Evolutionary conservation across 1,140 invertebrate genomes (phyloP).

Genomic region (Euglossa dilemma): DNA sequence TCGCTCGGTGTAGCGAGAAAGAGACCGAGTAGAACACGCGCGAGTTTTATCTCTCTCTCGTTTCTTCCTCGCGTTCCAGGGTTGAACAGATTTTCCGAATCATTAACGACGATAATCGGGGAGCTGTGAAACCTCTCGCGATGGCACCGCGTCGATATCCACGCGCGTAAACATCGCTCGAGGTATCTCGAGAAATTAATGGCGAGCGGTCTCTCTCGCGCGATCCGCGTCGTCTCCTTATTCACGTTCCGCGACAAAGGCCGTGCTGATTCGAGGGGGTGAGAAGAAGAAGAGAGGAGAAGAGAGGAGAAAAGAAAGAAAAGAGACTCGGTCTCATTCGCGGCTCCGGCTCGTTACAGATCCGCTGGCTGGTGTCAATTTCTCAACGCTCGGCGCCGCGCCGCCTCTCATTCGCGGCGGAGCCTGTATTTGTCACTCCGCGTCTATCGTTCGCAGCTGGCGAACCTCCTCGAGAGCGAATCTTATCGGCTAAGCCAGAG

Average conservation of each 20-base stretch:
- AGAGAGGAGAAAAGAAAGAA: background rate
- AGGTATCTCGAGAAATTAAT: too few species aligned
- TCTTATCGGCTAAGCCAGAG: conserved; percentile 59
- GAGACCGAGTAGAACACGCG: too few species aligned
- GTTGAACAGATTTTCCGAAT: too few species aligned
- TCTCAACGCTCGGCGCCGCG: conserved; percentile 60
- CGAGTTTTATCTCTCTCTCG: too few species aligned
- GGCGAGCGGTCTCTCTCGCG: too few species aligned
- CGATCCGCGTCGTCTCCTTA: background rate
- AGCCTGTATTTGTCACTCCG: conserved; percentile 62
- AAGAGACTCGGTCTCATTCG: background rate
- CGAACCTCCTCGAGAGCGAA: conserved; percentile 66
- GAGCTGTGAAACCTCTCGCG: too few species aligned
- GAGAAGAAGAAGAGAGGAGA: background rate
- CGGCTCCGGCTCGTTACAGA: conserved; percentile 53
- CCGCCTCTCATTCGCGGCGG: background rate
- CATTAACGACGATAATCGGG: too few species aligned
- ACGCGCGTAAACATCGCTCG: too few species aligned
- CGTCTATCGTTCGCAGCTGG: conserved; percentile 51
- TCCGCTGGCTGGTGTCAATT: conserved; percentile 56
- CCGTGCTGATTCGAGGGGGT: background rate
- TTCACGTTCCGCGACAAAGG: background rate
- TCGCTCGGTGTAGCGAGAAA: too few species aligned
- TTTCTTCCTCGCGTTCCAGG: too few species aligned
- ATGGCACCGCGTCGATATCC: too few species aligned